A percentile compares a stretch with the other conserved stretches of the same genome.
Evolutionary conservation across 1,140 invertebrate genomes (phyloP).

Genomic region (Maconellicoccus hirsutus): DNA sequence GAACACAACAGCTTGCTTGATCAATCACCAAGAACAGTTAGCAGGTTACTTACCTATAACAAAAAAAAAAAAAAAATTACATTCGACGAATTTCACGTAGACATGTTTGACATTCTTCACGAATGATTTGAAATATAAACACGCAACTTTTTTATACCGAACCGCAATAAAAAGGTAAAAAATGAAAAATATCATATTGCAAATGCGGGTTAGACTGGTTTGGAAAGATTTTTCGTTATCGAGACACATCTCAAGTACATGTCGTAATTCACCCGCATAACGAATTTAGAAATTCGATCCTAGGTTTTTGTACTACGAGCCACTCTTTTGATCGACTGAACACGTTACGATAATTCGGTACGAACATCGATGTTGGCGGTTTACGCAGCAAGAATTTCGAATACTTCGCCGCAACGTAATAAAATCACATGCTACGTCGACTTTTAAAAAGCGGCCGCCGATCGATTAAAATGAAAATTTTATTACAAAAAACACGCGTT

Average conservation of each 20-base stretch:
- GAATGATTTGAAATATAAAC: no score
- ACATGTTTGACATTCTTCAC: not conserved
- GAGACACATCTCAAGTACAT: not conserved
- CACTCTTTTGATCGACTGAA: no score
- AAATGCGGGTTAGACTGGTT: not conserved
- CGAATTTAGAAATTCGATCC: not conserved
- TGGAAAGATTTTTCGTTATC: not conserved
- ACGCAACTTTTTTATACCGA: no score
- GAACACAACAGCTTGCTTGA: not conserved
- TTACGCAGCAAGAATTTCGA: no score
- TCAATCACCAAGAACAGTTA: constrained; percentile 3
- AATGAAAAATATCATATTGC: not conserved
- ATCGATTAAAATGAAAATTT: not conserved
- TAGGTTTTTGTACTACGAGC: not conserved
- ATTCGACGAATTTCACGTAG: not conserved
- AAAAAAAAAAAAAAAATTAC: not conserved
- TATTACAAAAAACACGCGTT: not conserved
- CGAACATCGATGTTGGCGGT: no score
- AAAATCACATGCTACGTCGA: not conserved
- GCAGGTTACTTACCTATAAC: not conserved
- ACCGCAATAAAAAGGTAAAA: not conserved
- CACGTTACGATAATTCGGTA: no score
- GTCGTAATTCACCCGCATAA: not conserved
- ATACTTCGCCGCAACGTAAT: no score
- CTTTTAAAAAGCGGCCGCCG: not conserved